Evolutionary conservation across 2,113 vertebrate species (phyloP), one percentile per base, ranked within the genome.

Genomic region (Corvus moneduloides): DNA sequence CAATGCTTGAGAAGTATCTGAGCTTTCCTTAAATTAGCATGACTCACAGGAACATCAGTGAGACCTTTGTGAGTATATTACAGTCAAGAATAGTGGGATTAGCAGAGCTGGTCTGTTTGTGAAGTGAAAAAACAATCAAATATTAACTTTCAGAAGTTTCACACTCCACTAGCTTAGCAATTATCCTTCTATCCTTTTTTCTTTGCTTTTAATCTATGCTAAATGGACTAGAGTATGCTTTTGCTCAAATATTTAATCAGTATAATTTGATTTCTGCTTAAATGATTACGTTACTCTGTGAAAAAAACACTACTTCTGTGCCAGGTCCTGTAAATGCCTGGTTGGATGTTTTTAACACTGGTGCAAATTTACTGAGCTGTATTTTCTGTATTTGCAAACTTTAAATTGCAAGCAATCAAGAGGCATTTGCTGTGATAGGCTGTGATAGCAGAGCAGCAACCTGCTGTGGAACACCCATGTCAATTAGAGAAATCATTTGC

Each of bases 301-400:
- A 71, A 32, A 63, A 85, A 90, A 79, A 49, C 3, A 18, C n/a
- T 58, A 37, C 11, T 54, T 71, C 51, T 49, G 15, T 33, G 52
- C 13, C 17, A 33, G 13, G 9, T 74, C 1, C 0, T 30, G 22
- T 2, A 10, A 62, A 89, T 22, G 16, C 27, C 28, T 56, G 9
- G 11, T 59, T 4, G 3, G 6, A 6, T 87, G 35, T 67, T 76
- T 89, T 93, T 59, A 84, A 78, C 15, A 26, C 5, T 14, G 6
- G 1, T 39, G 10, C 1, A 9, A 16, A 59, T 93, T 74, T 46
- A 78, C 44, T 35, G 48, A 91, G 49, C 39, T 59, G 3, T 51
- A 58, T 67, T 87, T 75, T 58, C 35, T 49, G 21, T 43, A 59
- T 79, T 58, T 75, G 39, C 14, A 58, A 56, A 79, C 27, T 39